A percentile compares a stretch with the other conserved stretches of the same genome.
These are phyloP conservation scores for Sardina pilchardus DNA, from an alignment of 2,113 vertebrate species.

Conservation along the genomic window DNA sequence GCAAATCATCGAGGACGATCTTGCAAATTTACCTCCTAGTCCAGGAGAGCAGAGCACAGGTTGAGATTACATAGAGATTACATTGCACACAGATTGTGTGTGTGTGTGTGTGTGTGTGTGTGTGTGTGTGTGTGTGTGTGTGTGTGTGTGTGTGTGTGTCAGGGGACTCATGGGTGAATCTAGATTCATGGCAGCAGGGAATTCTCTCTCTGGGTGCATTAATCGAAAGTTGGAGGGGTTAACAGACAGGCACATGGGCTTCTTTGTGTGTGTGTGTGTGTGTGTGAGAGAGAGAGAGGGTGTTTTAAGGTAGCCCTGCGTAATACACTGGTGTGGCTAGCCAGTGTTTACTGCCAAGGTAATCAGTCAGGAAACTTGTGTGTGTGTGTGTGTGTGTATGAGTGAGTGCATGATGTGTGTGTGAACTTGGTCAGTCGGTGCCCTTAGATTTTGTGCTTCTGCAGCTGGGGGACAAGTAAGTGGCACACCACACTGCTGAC, in stretches of 20 bases:
- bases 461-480: too few species aligned
- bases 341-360: not conserved
- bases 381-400: too few species aligned
- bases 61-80: not conserved
- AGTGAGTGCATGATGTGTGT: too few species aligned
- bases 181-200: not conserved
- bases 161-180: not conserved
- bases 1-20: not conserved
- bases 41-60: not conserved
- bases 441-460: too few species aligned
- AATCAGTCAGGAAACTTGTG: not conserved
- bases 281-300: not conserved
- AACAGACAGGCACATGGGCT: not conserved
- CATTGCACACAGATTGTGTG: not conserved
- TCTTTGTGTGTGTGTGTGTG: not conserved
- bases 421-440: too few species aligned
- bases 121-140: not conserved
- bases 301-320: too few species aligned
- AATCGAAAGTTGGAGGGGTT: not conserved
- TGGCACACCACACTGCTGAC: too few species aligned
- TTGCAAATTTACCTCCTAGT: not conserved
- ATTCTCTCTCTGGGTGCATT: not conserved
- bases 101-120: slow-evolving; percentile 1
- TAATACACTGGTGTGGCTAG: not conserved
- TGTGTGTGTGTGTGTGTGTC: slow-evolving; percentile 2